A percentile compares a stretch with the other conserved stretches of the same genome.
phyloP scores from a whole-genome alignment of 2,888 invertebrate genomes.

The Dioctria linearis region DNA sequence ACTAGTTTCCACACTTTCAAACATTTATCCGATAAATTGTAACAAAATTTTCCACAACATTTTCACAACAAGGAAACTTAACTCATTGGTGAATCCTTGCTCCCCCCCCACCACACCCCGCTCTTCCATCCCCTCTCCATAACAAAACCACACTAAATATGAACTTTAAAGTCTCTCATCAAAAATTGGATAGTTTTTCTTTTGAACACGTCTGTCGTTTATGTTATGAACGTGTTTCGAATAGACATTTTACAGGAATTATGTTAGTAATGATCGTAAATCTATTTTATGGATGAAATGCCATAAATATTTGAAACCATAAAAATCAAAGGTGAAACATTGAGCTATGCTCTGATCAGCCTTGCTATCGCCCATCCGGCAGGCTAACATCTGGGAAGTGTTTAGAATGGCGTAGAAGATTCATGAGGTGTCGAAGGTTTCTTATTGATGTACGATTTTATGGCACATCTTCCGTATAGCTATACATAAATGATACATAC shows the following conservation, averaged over 20 bases:
- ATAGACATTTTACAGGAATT: constrained; percentile 51
- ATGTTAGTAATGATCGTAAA: constrained; percentile 48
- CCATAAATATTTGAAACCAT: constrained; percentile 54
- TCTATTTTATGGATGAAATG: constrained; percentile 48
- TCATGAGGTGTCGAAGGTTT: constrained; percentile 46
- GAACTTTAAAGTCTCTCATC: constrained; percentile 41
- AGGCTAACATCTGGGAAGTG: not conserved
- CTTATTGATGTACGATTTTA: constrained; percentile 49
- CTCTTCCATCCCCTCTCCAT: not conserved
- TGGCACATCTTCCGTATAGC: constrained; percentile 8
- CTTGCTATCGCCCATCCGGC: constrained; percentile 1
- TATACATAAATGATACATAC: not conserved
- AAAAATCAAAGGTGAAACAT: constrained; percentile 53
- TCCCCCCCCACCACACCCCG: too few relatives aligned
- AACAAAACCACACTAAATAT: too few relatives aligned
- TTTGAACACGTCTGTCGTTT: constrained; percentile 41
- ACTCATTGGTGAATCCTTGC: not conserved
- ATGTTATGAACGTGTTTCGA: constrained; percentile 49
- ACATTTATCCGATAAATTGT: not conserved
- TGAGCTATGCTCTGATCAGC: constrained; percentile 14
- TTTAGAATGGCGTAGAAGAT: constrained; percentile 13
- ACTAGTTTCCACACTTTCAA: not conserved
- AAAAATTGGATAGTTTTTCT: constrained; percentile 30
- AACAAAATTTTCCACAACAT: not conserved
- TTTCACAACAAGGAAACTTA: not conserved